These are phyloP conservation scores for Cryptotis parvus DNA, from an alignment of 2,113 vertebrate genomes.

Conservation along the genomic window DNA sequence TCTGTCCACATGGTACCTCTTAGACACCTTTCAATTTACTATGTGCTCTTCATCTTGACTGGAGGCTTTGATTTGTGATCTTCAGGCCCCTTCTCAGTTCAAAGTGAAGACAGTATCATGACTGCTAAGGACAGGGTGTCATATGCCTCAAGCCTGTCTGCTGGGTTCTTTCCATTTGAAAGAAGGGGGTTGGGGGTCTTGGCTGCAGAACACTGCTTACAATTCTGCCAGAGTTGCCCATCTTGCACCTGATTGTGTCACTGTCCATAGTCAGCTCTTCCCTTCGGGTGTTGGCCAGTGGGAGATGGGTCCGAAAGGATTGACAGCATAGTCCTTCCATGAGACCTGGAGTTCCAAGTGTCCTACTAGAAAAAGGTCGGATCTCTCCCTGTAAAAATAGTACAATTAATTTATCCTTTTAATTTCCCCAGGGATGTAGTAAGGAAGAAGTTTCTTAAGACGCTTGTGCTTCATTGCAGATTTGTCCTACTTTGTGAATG, in stretches of 20 bases:
- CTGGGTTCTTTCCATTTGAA: background rate
- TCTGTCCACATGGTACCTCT: background rate
- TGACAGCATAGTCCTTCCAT: background rate
- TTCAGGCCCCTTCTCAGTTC: constrained; percentile 25
- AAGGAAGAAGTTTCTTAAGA: constrained; percentile 47
- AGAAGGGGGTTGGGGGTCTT: background rate
- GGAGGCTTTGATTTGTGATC: constrained; percentile 60
- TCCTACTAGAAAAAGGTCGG: constrained; percentile 62
- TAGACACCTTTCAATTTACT: background rate
- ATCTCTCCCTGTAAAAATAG: constrained; percentile 73
- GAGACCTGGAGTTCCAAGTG: background rate
- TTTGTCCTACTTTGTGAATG: constrained; percentile 67
- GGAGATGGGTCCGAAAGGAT: background rate
- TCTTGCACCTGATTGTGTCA: background rate
- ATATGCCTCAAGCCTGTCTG: background rate
- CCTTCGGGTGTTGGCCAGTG: background rate
- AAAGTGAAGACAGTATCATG: constrained; percentile 15
- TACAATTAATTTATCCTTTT: constrained; percentile 75
- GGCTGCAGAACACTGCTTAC: background rate
- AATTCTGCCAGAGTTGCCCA: background rate
- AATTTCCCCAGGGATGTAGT: constrained; percentile 74
- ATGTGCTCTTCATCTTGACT: background rate
- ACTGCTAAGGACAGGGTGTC: background rate
- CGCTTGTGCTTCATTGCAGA: constrained; percentile 36
- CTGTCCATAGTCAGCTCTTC: background rate